Evolutionary conservation across 2,797 vertebrate species (phyloP), one percentile per base, ranked within the genome.

Genomic region (Myoxocephalus aenaeus): DNA sequence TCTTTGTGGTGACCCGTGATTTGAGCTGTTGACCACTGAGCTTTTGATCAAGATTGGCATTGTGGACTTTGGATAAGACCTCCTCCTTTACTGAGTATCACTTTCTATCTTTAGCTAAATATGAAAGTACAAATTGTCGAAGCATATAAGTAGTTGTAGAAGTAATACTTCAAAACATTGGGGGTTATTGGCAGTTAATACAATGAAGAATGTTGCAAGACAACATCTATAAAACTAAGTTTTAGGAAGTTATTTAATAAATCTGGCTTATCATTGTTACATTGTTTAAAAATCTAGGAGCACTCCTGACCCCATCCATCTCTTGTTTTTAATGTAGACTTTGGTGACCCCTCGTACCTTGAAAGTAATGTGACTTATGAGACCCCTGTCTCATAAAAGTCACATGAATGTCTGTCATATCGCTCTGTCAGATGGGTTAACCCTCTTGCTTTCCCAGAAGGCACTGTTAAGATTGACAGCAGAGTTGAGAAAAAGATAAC

Each of bases 321-420:
- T 67, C 25, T 53, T 73, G 11, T 70, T 79, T 83, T 75, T 56
- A 56, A 69, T 48, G 18, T 27, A 44, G 32, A 50, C 29, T 66
- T 62, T 56, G 42, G 59, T 46, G 48, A 73, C 53, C 75, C 48
- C 25, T 84, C 81, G 70, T 75, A 71, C 71, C 64, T 68, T 73
- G 14, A 62, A 75, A 81, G 48, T 73, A 63, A 81, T 78, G 73
- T 73, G 74, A 81, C 71, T 80, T 89, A 89, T 69, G 44, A 83
- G 81, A 80, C 56, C 59, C 29, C 50, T 64, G 59, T 80, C 84
- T 65, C 44, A 53, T 87, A 84, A 85, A 88, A 78, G 70, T 81
- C 75, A 73, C 81, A 82, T 81, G 73, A 76, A 79, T 69, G 51
- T 81, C 70, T 57, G 51, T 27, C 56, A 4, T 78, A 65, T 84